Conservation (phyloP, 2,113 vertebrate genomes). For the Ageneiosus marmoratus region DNA sequence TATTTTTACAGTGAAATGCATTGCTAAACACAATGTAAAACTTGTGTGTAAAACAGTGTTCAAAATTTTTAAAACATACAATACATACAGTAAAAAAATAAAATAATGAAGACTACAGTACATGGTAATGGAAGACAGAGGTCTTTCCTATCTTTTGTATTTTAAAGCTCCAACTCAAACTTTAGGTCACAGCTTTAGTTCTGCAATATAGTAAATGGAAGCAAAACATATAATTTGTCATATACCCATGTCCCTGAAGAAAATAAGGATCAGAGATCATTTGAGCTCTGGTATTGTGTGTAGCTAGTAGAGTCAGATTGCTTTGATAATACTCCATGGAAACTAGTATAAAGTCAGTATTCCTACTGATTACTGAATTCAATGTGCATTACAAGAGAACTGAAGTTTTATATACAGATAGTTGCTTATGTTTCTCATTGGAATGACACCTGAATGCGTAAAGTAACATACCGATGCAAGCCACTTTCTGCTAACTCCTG, state of each 20-base stretch:
- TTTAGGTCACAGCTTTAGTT: too few relatives aligned
- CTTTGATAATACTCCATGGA: background rate
- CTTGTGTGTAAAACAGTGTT: background rate
- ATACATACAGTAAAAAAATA: background rate
- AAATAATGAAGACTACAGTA: background rate
- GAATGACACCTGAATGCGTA: background rate
- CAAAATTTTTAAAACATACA: background rate
- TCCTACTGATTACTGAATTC: background rate
- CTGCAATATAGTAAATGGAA: too few relatives aligned
- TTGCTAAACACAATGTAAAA: background rate
- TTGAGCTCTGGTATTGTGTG: background rate
- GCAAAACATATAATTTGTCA: background rate
- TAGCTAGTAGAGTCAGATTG: background rate
- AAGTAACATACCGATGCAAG: too few relatives aligned
- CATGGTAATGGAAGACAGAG: background rate
- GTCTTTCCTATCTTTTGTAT: background rate
- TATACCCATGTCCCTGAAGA: background rate
- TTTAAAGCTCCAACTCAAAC: background rate
- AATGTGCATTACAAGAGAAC: background rate
- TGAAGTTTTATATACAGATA: background rate
- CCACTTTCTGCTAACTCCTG: too few relatives aligned
- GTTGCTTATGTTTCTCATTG: background rate
- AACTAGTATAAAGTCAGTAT: background rate
- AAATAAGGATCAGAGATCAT: background rate
- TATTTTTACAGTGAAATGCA: too few relatives aligned